A percentile compares a stretch with the other conserved stretches of the same genome.
Evolutionary conservation across 2,888 invertebrate genomes (phyloP).

Genomic region (Drosophila falleni): DNA sequence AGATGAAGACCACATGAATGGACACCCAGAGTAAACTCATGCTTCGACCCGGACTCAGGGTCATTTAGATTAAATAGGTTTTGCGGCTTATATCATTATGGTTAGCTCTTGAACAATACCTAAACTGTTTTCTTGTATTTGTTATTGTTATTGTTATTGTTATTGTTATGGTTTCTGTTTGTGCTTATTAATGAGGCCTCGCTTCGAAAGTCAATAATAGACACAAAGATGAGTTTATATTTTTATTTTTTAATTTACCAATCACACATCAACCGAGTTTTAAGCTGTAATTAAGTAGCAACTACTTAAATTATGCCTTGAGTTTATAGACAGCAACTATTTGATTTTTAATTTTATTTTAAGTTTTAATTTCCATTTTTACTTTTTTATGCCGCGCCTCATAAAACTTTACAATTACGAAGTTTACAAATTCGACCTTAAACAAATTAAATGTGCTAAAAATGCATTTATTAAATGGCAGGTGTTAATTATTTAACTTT

Average conservation of each 20-base stretch:
- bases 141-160: conserved; percentile 38
- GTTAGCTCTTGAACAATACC: conserved; percentile 53
- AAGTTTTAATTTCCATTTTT: conserved; percentile 6
- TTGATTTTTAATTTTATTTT: conserved; percentile 1
- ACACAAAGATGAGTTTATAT: conserved; percentile 16
- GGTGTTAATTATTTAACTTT: conserved; percentile 58
- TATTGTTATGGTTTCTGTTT: conserved; percentile 34
- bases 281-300: conserved; percentile 36
- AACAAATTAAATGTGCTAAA: conserved; percentile 56
- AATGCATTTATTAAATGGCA: conserved; percentile 47
- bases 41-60: conserved; percentile 52
- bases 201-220: conserved; percentile 49
- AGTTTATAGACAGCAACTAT: conserved; percentile 7
- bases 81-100: conserved; percentile 73
- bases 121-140: conserved; percentile 47
- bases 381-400: conserved; percentile 33
- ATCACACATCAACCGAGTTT: conserved; percentile 20
- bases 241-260: conserved; percentile 31
- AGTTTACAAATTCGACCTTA: conserved; percentile 64
- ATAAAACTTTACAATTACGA: conserved; percentile 65
- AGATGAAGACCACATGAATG: conserved; percentile 15
- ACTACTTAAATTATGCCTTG: conserved; percentile 39
- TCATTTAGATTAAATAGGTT: conserved; percentile 70
- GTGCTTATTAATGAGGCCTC: conserved; percentile 62
- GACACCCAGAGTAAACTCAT: conserved; percentile 9